Evolutionary conservation across 1,140 invertebrate species (phyloP), one percentile per base, ranked within the genome.

Genomic region (Lysiphlebus fabarum): DNA sequence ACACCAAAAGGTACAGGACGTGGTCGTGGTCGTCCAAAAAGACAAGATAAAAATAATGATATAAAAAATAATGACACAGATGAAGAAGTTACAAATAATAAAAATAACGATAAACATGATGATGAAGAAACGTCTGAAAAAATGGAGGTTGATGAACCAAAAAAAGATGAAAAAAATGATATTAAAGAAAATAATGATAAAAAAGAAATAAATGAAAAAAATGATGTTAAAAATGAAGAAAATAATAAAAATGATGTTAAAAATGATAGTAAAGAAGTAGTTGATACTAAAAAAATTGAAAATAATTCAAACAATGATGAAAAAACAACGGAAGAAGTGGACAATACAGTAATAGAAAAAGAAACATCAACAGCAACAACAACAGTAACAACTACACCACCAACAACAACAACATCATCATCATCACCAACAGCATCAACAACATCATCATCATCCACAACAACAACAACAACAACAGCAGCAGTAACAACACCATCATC

Each of bases 21-120:
- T 43, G 77, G 77, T 38, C 70, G 77, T 50, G 79, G 78, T 7
- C 75, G 76, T 55, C 77, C 77, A 7, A 80, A 79, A 58, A 70
- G 74, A 42, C 74, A 77, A 60, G 74, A 75, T 11, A 79, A 75
- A 57, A 70, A 63, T 17, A 76, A 76, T 45, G 75, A 78, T 8
- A 26, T 26, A 2, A 26, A 26, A 26, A 26, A 26, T 26, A 70
- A 74, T 9, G 77, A 75, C 34, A 65, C 69, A 14, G 77, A 79
- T 11, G 75, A 75, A 4, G 74, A 77, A 26, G 67, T 67, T 7
- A 65, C 73, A 2, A 76, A 76, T 12, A 79, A 79, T 58, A 77
- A 77, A 54, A 72, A 70, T 14, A 26, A 26, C 17, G 70, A 72
- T 53, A 75, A 76, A 43, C 61, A 69, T 6, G 71, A 77, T 26